phyloP scores from a whole-genome alignment of 2,888 invertebrate genomes.

The Protophormia terraenovae region DNA sequence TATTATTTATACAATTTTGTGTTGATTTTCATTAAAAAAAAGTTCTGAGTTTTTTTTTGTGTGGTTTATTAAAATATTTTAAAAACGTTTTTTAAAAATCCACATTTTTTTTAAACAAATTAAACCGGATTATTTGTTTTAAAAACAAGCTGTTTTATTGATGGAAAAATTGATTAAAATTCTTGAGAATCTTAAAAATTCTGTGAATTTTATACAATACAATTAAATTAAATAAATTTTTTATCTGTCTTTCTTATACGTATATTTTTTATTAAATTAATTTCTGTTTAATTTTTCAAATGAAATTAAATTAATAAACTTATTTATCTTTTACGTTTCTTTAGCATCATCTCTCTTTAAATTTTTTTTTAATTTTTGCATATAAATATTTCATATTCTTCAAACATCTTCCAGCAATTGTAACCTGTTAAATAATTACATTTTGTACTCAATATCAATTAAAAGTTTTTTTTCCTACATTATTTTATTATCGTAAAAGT shows the following conservation, averaged over 20 bases:
- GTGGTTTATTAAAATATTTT: background rate
- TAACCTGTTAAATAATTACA: slow-evolving; percentile 44
- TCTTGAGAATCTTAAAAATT: background rate
- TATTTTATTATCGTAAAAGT: slow-evolving; percentile 33
- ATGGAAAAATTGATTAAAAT: background rate
- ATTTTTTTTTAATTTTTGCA: background rate
- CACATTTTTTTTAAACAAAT: background rate
- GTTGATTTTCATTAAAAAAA: too few species aligned
- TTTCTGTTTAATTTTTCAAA: too few species aligned
- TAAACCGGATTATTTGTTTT: background rate
- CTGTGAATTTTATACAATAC: too few species aligned
- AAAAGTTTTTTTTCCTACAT: slow-evolving; percentile 48
- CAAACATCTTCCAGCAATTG: background rate
- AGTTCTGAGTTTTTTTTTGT: too few species aligned
- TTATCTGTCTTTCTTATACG: too few species aligned
- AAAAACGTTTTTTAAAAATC: background rate
- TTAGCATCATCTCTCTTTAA: background rate
- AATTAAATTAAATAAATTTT: too few species aligned
- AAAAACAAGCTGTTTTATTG: background rate
- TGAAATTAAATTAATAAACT: too few species aligned
- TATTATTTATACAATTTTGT: too few species aligned
- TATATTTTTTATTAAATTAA: too few species aligned
- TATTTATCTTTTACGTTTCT: too few species aligned
- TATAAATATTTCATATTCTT: background rate
- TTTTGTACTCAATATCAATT: slow-evolving; percentile 53